Conservation (phyloP, 2,888 invertebrate species). For the Plagiodera versicolora region DNA sequence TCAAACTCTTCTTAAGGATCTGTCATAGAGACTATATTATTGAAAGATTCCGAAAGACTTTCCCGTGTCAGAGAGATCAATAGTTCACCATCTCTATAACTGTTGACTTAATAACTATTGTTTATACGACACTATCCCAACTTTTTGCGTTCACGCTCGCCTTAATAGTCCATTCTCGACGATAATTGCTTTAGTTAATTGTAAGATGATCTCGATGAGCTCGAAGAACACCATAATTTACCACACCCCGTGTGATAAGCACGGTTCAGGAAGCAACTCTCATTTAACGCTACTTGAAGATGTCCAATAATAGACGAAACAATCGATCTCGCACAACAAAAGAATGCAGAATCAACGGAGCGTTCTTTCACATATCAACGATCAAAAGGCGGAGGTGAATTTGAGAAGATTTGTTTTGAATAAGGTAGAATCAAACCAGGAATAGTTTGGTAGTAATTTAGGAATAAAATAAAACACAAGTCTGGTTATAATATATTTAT, state of each 20-base stretch:
- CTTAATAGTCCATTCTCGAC: slow-evolving; percentile 22
- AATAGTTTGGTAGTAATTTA: too few species aligned
- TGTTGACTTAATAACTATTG: too few species aligned
- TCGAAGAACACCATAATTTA: slow-evolving; percentile 30
- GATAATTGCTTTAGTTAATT: slow-evolving; percentile 37
- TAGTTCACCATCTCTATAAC: too few species aligned
- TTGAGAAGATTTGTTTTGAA: too few species aligned
- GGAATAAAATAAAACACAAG: too few species aligned
- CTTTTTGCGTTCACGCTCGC: not conserved
- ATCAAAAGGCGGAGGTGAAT: too few species aligned
- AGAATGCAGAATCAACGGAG: slow-evolving; percentile 23
- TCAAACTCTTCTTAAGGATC: too few species aligned
- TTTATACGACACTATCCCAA: not conserved
- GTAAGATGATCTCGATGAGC: slow-evolving; percentile 43
- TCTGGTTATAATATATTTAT: too few species aligned
- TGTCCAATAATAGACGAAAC: slow-evolving; percentile 45
- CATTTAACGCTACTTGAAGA: slow-evolving; percentile 49
- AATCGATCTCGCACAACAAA: slow-evolving; percentile 45
- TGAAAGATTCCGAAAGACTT: too few species aligned
- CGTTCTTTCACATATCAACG: not conserved
- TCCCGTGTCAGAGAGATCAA: too few species aligned
- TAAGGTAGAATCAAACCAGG: too few species aligned
- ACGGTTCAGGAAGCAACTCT: slow-evolving; percentile 45
- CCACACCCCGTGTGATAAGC: slow-evolving; percentile 36
- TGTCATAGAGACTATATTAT: too few species aligned